Evolutionary conservation across 2,888 invertebrate genomes (phyloP).

Genomic region (Pediacus dermestoides): DNA sequence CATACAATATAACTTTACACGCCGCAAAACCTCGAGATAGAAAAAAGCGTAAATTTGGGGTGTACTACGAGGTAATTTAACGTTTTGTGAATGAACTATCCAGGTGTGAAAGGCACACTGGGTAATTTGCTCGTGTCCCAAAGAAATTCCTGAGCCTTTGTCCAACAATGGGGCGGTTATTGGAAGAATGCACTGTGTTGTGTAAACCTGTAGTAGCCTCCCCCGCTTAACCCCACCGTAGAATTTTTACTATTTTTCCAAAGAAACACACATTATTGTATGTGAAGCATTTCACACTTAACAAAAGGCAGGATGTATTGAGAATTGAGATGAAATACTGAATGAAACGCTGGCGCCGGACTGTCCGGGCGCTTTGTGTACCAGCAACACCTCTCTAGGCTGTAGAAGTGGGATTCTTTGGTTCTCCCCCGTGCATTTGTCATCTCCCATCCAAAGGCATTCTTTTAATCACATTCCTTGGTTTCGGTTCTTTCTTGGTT

Average conservation of each 20-base stretch:
- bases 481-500: constrained; percentile 27
- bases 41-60: too few relatives aligned
- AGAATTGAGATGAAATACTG: constrained; percentile 25
- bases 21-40: too few relatives aligned
- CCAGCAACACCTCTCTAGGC: constrained; percentile 19
- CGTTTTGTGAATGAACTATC: constrained; percentile 1
- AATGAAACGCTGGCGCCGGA: constrained; percentile 36
- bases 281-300: too few relatives aligned
- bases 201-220: too few relatives aligned
- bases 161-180: too few relatives aligned
- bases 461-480: constrained; percentile 33
- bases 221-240: too few relatives aligned
- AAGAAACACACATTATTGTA: too few relatives aligned
- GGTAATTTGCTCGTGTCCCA: not conserved
- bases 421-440: constrained; percentile 28
- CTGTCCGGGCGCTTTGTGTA: constrained; percentile 27
- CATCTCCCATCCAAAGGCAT: constrained; percentile 17
- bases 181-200: too few relatives aligned
- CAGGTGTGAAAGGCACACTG: constrained; percentile 2
- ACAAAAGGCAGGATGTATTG: constrained; percentile 8
- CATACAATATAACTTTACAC: too few relatives aligned
- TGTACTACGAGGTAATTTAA: too few relatives aligned
- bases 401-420: constrained; percentile 26
- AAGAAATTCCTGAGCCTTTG: constrained; percentile 1
- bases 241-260: too few relatives aligned